Conservation (phyloP, 1,140 invertebrate genomes). For the Agrilus planipennis region DNA sequence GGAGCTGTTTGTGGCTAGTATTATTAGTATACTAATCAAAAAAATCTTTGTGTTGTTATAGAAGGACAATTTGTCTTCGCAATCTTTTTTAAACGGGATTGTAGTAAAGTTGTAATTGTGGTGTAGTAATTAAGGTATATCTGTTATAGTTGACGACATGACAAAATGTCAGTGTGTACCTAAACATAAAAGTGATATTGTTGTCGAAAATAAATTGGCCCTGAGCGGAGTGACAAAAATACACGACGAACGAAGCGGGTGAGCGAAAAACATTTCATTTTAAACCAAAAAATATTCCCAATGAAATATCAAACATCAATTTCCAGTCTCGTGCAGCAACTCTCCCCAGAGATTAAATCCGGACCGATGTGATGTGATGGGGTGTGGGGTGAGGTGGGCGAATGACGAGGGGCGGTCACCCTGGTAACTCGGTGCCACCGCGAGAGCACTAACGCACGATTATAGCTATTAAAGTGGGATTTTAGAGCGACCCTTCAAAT, state of each 20-base stretch:
- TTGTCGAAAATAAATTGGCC: too few relatives aligned
- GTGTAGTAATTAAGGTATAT: too few relatives aligned
- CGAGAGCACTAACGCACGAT: slow-evolving; percentile 26
- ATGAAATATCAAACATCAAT: slow-evolving; percentile 21
- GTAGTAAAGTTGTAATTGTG: too few relatives aligned
- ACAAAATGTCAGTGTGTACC: too few relatives aligned
- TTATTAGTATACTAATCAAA: too few relatives aligned
- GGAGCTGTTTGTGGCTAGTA: too few relatives aligned
- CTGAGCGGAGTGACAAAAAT: slow-evolving; percentile 1
- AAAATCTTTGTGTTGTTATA: too few relatives aligned
- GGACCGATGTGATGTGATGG: slow-evolving; percentile 14
- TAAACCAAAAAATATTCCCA: slow-evolving; percentile 14
- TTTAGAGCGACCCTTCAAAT: slow-evolving; percentile 21
- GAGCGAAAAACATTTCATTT: slow-evolving; percentile 15
- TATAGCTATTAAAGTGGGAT: slow-evolving; percentile 29
- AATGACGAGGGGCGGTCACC: slow-evolving; percentile 21
- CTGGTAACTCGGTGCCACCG: slow-evolving; percentile 22
- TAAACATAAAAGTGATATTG: too few relatives aligned
- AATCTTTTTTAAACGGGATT: too few relatives aligned
- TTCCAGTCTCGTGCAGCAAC: slow-evolving; percentile 13
- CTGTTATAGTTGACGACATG: too few relatives aligned
- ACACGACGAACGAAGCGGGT: too few relatives aligned
- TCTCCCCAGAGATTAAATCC: slow-evolving; percentile 17
- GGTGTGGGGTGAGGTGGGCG: slow-evolving; percentile 14
- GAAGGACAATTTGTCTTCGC: too few relatives aligned